Evolutionary conservation across 2,797 vertebrate species (phyloP).

Genomic region (Pangasius krempfi): DNA sequence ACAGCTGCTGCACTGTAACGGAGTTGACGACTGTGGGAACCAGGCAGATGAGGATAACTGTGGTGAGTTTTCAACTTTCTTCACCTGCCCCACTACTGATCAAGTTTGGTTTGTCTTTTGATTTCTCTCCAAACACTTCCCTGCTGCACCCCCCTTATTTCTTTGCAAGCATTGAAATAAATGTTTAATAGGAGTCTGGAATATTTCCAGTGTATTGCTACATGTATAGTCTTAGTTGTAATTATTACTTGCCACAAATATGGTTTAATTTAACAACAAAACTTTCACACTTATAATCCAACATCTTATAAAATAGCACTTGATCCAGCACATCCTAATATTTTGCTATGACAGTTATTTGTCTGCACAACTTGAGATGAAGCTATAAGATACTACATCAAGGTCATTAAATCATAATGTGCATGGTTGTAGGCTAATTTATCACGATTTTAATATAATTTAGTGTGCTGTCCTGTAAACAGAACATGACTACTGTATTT

Average conservation of each 20-base stretch:
- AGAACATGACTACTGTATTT: too few species aligned
- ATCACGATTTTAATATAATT: too few species aligned
- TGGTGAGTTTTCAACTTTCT: conserved; percentile 74
- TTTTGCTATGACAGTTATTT: too few species aligned
- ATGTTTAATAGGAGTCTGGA: not conserved
- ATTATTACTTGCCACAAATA: not conserved
- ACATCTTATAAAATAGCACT: not conserved
- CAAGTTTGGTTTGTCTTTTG: not conserved
- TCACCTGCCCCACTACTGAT: not conserved
- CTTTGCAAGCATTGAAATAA: not conserved
- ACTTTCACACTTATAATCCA: not conserved
- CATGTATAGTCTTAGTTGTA: not conserved
- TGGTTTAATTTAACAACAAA: not conserved
- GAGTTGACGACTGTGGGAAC: conserved; percentile 92
- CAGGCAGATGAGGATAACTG: conserved; percentile 91
- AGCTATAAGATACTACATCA: too few species aligned
- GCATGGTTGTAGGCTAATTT: too few species aligned
- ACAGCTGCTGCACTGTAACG: conserved; percentile 91
- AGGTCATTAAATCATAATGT: too few species aligned
- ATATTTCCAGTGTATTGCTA: not conserved
- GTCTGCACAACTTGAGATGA: too few species aligned
- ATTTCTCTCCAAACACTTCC: not conserved
- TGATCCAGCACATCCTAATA: not conserved
- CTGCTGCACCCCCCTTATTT: not conserved
- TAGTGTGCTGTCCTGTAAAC: too few species aligned